These are phyloP conservation scores for Capitulum mitella DNA, from an alignment of 2,888 invertebrate species.

Conservation along the genomic window DNA sequence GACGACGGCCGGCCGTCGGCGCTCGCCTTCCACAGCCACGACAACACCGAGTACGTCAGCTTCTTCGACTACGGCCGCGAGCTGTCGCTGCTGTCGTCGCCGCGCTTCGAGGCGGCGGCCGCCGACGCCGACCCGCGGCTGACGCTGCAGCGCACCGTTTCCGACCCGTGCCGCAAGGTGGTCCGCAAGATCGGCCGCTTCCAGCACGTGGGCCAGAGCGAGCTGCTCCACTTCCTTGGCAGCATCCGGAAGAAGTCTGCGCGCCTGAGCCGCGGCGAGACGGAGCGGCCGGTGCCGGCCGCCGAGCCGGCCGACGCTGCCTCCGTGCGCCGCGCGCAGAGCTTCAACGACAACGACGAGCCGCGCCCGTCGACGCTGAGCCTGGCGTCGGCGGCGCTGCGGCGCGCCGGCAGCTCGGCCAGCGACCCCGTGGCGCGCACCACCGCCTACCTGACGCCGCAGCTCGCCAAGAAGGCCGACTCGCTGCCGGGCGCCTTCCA, in stretches of 20 bases:
- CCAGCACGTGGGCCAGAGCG: constrained; percentile 1
- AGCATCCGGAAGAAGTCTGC: background rate
- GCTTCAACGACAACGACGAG: background rate
- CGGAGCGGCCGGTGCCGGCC: background rate
- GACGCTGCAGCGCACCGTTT: constrained; percentile 16
- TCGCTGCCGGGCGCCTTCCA: constrained; percentile 28
- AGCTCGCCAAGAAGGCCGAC: constrained; percentile 20
- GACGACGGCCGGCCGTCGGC: constrained; percentile 2
- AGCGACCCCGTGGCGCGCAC: constrained; percentile 1
- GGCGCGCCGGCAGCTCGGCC: background rate
- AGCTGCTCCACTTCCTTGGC: background rate
- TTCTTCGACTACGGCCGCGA: background rate
- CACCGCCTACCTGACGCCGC: constrained; percentile 27
- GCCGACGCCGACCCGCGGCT: background rate
- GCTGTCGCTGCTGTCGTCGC: background rate
- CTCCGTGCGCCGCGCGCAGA: background rate
- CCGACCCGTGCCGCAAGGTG: constrained; percentile 20
- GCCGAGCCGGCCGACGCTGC: background rate
- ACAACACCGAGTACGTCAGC: constrained; percentile 17
- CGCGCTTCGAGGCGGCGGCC: background rate
- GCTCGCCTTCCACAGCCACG: constrained; percentile 5
- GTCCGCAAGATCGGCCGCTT: constrained; percentile 8
- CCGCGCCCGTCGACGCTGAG: background rate
- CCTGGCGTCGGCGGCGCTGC: background rate
- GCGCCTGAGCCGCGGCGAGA: background rate